Percentiles rank a stretch among this genome's conserved stretches.
Evolutionary conservation across 2,113 vertebrate genomes (phyloP).

Genomic region (Onychostruthus taczanowskii): DNA sequence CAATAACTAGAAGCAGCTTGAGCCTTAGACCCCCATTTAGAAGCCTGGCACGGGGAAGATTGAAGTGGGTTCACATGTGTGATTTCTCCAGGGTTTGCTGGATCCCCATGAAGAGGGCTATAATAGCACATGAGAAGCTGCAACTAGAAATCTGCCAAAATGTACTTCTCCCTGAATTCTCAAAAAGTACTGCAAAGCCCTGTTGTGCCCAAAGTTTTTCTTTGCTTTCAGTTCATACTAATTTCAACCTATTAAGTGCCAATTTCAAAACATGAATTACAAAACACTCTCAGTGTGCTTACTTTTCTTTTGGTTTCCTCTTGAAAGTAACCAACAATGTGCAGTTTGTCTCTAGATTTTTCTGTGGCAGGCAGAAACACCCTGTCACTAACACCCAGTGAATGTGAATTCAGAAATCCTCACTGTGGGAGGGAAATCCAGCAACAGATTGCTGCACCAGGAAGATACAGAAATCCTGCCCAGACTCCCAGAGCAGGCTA

Average conservation of each 20-base stretch:
- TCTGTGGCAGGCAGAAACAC: not conserved
- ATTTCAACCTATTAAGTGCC: not conserved
- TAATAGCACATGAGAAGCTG: not conserved
- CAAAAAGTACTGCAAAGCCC: not conserved
- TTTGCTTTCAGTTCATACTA: not conserved
- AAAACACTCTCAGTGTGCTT: not conserved
- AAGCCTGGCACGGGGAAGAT: not conserved
- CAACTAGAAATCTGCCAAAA: conserved; percentile 3
- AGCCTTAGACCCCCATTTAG: not conserved
- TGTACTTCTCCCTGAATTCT: not conserved
- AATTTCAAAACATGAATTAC: not conserved
- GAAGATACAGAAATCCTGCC: not conserved
- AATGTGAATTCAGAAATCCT: not conserved
- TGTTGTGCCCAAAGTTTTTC: not conserved
- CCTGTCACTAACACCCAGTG: not conserved
- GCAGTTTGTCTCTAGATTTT: not conserved
- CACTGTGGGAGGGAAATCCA: not conserved
- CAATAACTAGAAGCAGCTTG: not conserved
- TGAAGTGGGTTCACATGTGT: not conserved
- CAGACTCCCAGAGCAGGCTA: not conserved
- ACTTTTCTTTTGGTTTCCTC: not conserved
- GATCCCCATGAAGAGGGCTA: not conserved
- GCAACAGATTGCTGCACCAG: not conserved
- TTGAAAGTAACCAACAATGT: not conserved
- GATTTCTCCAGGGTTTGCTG: not conserved